Base-by-base conservation (phyloP, 2,888 invertebrate genomes). In the Galeopsomyia nigrocyanea region DNA sequence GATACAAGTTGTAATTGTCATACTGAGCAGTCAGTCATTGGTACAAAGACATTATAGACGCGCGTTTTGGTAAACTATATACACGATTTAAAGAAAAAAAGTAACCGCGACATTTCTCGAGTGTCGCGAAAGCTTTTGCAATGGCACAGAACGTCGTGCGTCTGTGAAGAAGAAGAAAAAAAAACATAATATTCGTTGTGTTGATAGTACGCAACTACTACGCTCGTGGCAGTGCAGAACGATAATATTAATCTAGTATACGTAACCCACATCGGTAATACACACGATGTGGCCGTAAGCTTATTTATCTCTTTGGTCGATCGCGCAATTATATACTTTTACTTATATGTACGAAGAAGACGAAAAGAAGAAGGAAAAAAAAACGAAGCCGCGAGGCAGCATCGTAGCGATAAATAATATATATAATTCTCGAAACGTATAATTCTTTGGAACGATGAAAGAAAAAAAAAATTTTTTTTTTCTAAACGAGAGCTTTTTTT, bases 281-380 rank as follows among this genome's bases (percentile, higher is more conserved):
- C 31, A 50, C 31, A 63, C 31, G 26, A 56, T 55, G 39, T 26
- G 39, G 56, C n/a, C 10, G 47, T 57, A 49, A 57, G 51, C 46
- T 71, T 19, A 22, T n/a, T 58, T 68, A 39, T 73, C 70, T 75
- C 75, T 75, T 75, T 75, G 75, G 75, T 75, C 64, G 55, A 73
- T 70, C 67, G 73, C 73, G 64, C 31, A 22, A 31, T 51, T 55
- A 63, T 55, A 16, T 67, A 63, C 26, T 74, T 69, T 63, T 67
- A 67, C 74, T 39, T 10, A 10, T 10, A 10, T 13, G 39, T 39
- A 10, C 39, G 39, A 10, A 39, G 26, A 26, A 5, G 5, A 26
- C 26, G 26, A 69, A 62, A 62, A 70, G 60, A 47, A 22, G 19
- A 47, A 58, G 58, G 58, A 53, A 60, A 31, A 31, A 31, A 31